Base-by-base conservation (phyloP, 2,888 invertebrate species). In the Cactoblastis cactorum region DNA sequence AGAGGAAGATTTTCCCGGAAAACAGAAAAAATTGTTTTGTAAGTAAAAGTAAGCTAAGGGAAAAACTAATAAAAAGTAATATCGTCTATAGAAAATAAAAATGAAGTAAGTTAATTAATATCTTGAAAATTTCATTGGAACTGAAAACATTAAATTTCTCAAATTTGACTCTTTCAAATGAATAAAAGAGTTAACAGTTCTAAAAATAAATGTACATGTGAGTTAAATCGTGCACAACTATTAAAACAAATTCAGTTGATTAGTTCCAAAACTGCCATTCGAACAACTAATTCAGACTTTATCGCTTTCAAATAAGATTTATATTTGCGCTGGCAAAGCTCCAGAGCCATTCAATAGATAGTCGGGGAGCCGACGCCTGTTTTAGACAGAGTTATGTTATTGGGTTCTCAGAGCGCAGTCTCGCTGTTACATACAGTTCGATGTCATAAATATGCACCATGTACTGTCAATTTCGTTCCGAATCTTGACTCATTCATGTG, bases 291-390 rank as follows among this genome's bases (percentile, higher is more conserved):
- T 28, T 32, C 17, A 3, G 17, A 32, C 28, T 43, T 32, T 28
- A 43, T 32, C 3, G 2, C 2, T 43, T 32, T 8, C 15, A 17
- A 32, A 43, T 43, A 43, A 43, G 43, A 43, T 28, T 43, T 43
- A 43, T 14, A 43, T 43, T 43, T 15, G 19, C 14, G 17, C 24
- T 48, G 47, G 47, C 37, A 38, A 24, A n/a, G 9, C 6, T 37
- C 47, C 47, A 48, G 18, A 28, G 15, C 47, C 17, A 38, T 22
- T 48, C 47, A 28, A 48, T 48, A 37, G 37, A 48, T 48, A 48
- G 47, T 28, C 43, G 2, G 43, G 43, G 28, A 37, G 37, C 37
- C 37, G 28, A 11, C n/a, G 43, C 11, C 43, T 43, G 43, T 28
- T 43, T 28, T 11, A 43, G 43, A 32, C 43, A 43, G 43, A 43